These are phyloP conservation scores for Scolopax rusticola DNA, from an alignment of 2,797 vertebrate species.

Conservation along the genomic window DNA sequence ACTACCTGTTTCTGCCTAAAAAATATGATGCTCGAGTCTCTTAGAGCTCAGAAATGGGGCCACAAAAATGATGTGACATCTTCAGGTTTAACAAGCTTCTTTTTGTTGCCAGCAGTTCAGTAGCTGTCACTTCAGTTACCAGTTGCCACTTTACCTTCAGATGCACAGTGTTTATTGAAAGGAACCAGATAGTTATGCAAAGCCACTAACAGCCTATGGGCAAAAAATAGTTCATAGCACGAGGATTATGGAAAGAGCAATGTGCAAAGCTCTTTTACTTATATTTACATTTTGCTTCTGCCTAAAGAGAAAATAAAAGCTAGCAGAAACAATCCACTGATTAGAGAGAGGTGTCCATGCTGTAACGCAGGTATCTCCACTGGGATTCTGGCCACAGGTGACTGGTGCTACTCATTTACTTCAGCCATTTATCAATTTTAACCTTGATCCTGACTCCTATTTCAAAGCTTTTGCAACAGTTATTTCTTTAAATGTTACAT, in stretches of 20 bases:
- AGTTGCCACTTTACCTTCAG: slow-evolving; percentile 60
- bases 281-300: not conserved
- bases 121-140: slow-evolving; percentile 57
- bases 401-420: not conserved
- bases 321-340: not conserved
- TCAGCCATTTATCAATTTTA: not conserved
- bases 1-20: slow-evolving; percentile 72
- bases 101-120: slow-evolving; percentile 10
- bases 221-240: slow-evolving; percentile 35
- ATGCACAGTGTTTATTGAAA: slow-evolving; percentile 55
- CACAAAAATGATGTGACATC: slow-evolving; percentile 31
- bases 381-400: not conserved
- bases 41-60: not conserved
- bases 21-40: slow-evolving; percentile 67
- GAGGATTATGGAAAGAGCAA: slow-evolving; percentile 26
- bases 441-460: rapidly evolving
- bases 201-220: slow-evolving; percentile 47
- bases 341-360: not conserved
- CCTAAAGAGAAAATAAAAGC: slow-evolving; percentile 31
- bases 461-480: not conserved
- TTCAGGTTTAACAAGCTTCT: slow-evolving; percentile 51
- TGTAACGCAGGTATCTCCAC: not conserved
- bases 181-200: slow-evolving; percentile 62
- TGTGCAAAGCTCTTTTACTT: not conserved
- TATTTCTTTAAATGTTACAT: not conserved